Evolutionary conservation across 92 coral and sea anemone species (phyloP), one percentile per base, ranked within the genome.

Genomic region (Porites evermanni): DNA sequence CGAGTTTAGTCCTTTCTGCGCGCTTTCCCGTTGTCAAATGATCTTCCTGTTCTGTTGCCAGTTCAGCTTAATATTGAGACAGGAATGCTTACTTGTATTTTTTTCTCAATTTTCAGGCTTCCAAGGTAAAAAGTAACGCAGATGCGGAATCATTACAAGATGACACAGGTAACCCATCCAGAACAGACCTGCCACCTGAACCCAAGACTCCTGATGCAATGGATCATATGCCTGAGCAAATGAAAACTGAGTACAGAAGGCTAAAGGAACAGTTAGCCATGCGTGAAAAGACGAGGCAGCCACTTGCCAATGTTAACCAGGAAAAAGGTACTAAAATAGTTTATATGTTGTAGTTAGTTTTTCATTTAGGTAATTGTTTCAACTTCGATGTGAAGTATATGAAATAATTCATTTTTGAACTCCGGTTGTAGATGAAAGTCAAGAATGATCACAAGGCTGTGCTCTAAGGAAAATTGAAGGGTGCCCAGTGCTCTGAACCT

Each of bases 131-230:
- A 84, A 73, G 32, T 18, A 3, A 24, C 32, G 21, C 17, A 53
- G 63, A 60, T 26, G 70, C 63, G 64, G 54, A 24, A 21, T 7
- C 19, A 52, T 70, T 84, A 75, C 75, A 79, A 18, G 65, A 73
- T 58, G 78, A 80, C n/a, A 56, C 63, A 61, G 89, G 17, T 50
- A 47, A 53, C 3, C 44, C 79, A 47, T 70, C 58, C 26, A 70
- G 29, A 47, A 18, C 74, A 77, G 85, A 78, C 18, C 8, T 56
- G 18, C 51, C 87, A 59, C 63, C 73, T 64, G 94, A 66, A 51
- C 98, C 99, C 26, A 95, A 85, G 64, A 97, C 99, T 18, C 99
- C 99, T 13, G 99, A 97, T 86, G 99, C 98, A 24, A 84, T 97
- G 70, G 84, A 87, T 13, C 97, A 93, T 78, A 83, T 97, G 83